Evolutionary conservation across 2,113 vertebrate species (phyloP).

Genomic region (Pithys albifrons): DNA sequence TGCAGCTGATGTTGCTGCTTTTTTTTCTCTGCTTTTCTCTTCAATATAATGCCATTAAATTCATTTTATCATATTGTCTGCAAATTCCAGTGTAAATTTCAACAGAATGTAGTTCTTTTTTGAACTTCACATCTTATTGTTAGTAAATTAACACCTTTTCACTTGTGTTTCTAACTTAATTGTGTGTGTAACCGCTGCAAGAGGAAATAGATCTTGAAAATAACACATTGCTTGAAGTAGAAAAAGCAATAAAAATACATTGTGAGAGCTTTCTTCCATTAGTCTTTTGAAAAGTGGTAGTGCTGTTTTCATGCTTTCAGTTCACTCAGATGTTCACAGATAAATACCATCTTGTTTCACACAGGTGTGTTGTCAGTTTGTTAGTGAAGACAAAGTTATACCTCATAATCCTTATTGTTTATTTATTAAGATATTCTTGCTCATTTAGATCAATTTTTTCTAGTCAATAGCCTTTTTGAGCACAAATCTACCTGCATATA

Average conservation of each 20-base stretch:
- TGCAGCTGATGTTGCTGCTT: background rate
- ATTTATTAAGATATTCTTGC: background rate
- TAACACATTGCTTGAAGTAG: background rate
- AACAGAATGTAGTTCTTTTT: conserved; percentile 21
- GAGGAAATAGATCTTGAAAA: conserved; percentile 18
- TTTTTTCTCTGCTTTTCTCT: background rate
- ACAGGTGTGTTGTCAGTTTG: background rate
- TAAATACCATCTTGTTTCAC: background rate
- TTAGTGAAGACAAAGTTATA: background rate
- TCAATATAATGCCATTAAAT: background rate
- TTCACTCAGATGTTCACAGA: background rate
- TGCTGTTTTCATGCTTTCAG: background rate
- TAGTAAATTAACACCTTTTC: conserved; percentile 18
- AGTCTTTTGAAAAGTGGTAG: background rate
- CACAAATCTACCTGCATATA: background rate
- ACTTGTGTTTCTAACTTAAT: background rate
- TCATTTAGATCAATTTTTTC: background rate
- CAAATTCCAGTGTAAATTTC: background rate
- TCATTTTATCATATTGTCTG: background rate
- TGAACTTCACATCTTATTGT: background rate
- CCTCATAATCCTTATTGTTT: background rate
- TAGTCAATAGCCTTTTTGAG: background rate
- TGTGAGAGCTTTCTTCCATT: background rate
- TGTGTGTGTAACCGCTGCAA: background rate
- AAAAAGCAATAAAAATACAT: background rate